Evolutionary conservation across 2,888 invertebrate species (phyloP).

Genomic region (Mesorhabditis spiculigera): DNA sequence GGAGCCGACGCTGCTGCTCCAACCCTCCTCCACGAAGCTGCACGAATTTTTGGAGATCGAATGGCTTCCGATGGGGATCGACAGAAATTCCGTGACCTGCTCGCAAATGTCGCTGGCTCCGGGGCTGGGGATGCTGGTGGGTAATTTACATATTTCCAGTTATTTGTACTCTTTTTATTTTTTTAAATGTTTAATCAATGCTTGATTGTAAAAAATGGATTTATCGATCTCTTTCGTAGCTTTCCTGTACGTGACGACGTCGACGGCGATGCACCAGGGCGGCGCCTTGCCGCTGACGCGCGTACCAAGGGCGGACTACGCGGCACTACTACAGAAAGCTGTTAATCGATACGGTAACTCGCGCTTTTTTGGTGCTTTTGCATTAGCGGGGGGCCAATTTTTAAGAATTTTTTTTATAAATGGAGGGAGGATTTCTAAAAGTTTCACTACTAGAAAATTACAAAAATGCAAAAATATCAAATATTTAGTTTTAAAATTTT

Average conservation of each 20-base stretch:
- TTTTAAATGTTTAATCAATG: too few relatives aligned
- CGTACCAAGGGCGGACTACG: constrained; percentile 35
- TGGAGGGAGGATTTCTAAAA: too few relatives aligned
- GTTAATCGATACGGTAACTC: constrained; percentile 55
- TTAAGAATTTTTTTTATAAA: too few relatives aligned
- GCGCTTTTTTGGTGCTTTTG: too few relatives aligned
- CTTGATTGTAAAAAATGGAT: background rate
- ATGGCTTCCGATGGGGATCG: constrained; percentile 26
- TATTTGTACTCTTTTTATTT: too few relatives aligned
- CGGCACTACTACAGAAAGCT: constrained; percentile 61
- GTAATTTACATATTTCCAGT: background rate
- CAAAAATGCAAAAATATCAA: too few relatives aligned
- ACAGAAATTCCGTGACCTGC: constrained; percentile 30
- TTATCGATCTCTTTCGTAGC: background rate
- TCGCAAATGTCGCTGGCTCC: constrained; percentile 6
- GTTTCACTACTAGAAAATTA: too few relatives aligned
- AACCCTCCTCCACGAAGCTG: constrained; percentile 69
- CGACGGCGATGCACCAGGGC: constrained; percentile 23
- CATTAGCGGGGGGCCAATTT: too few relatives aligned
- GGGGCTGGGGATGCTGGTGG: background rate
- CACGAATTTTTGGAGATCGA: constrained; percentile 72
- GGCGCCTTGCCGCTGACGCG: constrained; percentile 35
- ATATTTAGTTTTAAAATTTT: too few relatives aligned
- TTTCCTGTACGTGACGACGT: constrained; percentile 19
- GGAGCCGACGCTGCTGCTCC: constrained; percentile 7